These are phyloP conservation scores for Eumerus sabulonum DNA, from an alignment of 2,888 invertebrate species.

Conservation along the genomic window DNA sequence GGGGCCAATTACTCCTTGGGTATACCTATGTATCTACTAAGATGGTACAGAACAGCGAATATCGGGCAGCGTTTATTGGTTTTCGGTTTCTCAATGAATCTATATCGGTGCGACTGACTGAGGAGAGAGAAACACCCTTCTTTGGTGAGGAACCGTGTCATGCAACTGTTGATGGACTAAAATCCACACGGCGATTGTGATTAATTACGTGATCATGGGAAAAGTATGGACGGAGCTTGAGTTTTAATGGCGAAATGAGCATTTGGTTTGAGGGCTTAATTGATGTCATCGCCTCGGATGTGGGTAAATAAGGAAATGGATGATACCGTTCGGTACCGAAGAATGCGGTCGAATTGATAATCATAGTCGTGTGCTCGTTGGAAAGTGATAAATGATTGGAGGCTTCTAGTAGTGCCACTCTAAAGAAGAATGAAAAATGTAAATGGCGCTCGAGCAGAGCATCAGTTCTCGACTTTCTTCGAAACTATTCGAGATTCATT, in stretches of 20 bases:
- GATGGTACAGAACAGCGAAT: conserved; percentile 4
- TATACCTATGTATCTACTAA: no score
- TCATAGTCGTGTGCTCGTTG: no score
- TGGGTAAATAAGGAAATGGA: conserved; percentile 2
- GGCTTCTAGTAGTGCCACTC: no score
- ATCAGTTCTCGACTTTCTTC: no score
- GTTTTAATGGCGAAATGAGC: no score
- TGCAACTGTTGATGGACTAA: conserved; percentile 23
- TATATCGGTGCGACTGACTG: background rate
- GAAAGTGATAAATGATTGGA: no score
- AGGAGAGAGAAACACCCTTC: conserved; percentile 8
- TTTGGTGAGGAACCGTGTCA: conserved; percentile 13
- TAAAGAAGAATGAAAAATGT: no score
- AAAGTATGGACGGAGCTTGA: background rate
- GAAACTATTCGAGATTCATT: no score
- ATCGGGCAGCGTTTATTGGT: conserved; percentile 39
- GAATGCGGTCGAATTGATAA: conserved; percentile 6
- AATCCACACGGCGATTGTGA: background rate
- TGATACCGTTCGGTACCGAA: conserved; percentile 11
- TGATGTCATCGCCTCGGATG: conserved; percentile 17
- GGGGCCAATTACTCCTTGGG: conserved; percentile 27
- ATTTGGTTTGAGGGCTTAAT: background rate
- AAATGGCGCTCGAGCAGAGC: no score
- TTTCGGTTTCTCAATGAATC: conserved; percentile 13
- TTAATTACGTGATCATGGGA: conserved; percentile 28